Evolutionary conservation across 2,888 invertebrate genomes (phyloP), one percentile per base, ranked within the genome.

Genomic region (Athalia circularis): DNA sequence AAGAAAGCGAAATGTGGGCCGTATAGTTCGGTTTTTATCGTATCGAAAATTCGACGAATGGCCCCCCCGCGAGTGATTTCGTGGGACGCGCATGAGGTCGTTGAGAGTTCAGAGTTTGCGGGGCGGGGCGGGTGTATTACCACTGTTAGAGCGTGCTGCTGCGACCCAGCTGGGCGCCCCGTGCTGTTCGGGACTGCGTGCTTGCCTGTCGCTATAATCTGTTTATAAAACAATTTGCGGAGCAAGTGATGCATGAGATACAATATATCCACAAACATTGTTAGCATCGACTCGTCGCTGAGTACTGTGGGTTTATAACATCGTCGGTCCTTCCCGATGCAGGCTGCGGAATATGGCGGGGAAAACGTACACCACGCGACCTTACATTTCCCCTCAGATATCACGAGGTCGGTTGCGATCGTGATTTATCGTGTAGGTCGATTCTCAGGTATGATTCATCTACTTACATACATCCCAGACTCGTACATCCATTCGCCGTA

Each of bases 211-310:
- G 92, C 92, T 92, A 93, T 94, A 94, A 94, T 94, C 94, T 94
- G 93, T 94, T 94, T 94, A 94, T 93, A 93, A 94, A 94, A 94
- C 94, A 94, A 94, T 94, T 94, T 94, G 94, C 93, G 92, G 92
- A 92, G 92, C 92, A 92, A 92, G 91, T 93, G 94, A 93, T 93
- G 94, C 94, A 94, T 93, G 93, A 90, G 89, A 90, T 88, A 89
- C 90, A 90, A 90, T 90, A 89, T 90, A 90, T 90, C 90, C 89
- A 87, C 90, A 90, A 90, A 90, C 89, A 90, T 90, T 90, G 90
- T 90, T 90, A 90, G 88, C 90, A 90, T 90, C 89, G 89, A 87
- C 89, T 88, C 89, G 86, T 89, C 68, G 5, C 29, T 87, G 89
- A 89, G 90, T 86, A 90, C 13, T 62, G 62, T 62, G 50, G 29